phyloP scores from a whole-genome alignment of 2,113 vertebrate species.

The Phainopepla nitens region DNA sequence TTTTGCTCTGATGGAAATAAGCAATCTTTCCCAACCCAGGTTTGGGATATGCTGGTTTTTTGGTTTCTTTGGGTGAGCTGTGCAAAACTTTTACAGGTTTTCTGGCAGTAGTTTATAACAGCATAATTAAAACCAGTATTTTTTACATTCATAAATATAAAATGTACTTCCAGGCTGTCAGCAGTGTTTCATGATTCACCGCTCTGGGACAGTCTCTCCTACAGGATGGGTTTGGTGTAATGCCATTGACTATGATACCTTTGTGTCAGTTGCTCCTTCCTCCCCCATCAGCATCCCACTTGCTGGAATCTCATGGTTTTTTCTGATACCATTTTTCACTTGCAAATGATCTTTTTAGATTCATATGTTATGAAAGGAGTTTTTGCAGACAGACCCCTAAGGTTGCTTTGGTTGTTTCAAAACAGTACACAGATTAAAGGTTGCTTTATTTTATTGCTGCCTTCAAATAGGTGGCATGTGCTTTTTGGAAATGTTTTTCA shows the following conservation, averaged over 20 bases:
- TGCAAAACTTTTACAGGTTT: neutral
- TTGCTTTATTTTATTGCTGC: neutral
- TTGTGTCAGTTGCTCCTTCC: neutral
- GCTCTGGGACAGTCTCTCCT: neutral
- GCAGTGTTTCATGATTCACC: neutral
- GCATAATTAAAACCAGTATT: neutral
- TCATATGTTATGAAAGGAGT: neutral
- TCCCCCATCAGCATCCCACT: neutral
- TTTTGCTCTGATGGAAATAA: neutral
- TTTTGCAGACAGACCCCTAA: neutral
- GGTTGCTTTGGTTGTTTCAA: neutral
- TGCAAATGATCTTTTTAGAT: neutral
- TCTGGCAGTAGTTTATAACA: neutral
- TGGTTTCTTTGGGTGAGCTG: neutral
- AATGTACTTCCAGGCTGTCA: neutral
- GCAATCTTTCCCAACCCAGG: rapidly evolving
- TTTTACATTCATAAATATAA: neutral
- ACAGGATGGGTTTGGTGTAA: neutral
- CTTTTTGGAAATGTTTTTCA: neutral
- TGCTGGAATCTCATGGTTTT: neutral
- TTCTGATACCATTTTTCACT: neutral
- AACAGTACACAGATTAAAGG: neutral
- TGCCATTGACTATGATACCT: neutral
- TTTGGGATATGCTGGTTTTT: neutral
- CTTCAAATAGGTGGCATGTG: neutral